Base-by-base conservation (phyloP, 2,888 invertebrate species). In the Nowickia ferox region DNA sequence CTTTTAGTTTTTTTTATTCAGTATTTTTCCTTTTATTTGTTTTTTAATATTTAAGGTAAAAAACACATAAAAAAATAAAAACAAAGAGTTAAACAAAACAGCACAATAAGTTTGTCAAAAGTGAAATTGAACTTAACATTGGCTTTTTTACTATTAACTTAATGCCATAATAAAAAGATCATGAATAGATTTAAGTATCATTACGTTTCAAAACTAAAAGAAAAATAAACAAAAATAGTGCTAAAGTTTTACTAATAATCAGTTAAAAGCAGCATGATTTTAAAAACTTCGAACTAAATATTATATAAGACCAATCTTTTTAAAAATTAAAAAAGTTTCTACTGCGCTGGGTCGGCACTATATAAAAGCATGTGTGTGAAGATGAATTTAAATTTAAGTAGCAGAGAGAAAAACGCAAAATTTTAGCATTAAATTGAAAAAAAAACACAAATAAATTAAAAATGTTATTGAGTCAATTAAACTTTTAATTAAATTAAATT, bases 91-190 rank as follows among this genome's bases (percentile, higher is more conserved):
- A 66, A 30, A 76, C 11, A n/a, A 69, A 71, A 66, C 1, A 82
- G 15, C 59, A 79, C 75, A 76, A 69, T 40, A 74, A 78, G 19
- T 65, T 30, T 85, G 82, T 75, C 76, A 82, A 85, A 86, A 86
- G 86, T 86, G 86, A 86, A 86, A 86, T 79, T 83, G 79, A 86
- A 83, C 19, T 71, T 75, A 44, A 69, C 9, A 65, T 63, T 71
- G 55, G 40, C 40, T 63, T 57, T 71, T 44, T 57, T 55, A 15
- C 66, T 22, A 46, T 69, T 76, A 48, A 38, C 57, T 44, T 51
- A 76, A 71, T 57, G 51, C 44, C 51, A 61, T 68, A 68, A 81
- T 30, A 68, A 74, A 66, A 19, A 68, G 57, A 68, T 81, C 17
- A 81, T 74, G 65, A 66, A 74, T 55, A 13, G 30, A 44, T 63